phyloP scores from a whole-genome alignment of 1,140 invertebrate species.

The Arion vulgaris region DNA sequence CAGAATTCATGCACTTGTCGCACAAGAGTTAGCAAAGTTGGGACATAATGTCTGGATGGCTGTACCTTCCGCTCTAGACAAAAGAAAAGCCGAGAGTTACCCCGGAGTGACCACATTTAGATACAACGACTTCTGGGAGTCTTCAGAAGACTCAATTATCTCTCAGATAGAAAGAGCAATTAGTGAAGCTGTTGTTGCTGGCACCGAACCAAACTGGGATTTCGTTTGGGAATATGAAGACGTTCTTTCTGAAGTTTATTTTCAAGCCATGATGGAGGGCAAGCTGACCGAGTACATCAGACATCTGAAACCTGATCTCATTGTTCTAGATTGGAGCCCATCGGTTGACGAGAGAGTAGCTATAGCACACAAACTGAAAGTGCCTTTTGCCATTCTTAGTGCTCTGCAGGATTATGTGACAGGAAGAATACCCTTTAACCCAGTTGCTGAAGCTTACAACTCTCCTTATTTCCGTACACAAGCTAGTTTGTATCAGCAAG shows the following conservation, averaged over 20 bases:
- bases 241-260: neutral
- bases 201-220: neutral
- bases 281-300: neutral
- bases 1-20: constrained; percentile 54
- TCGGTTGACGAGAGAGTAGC: constrained; percentile 6
- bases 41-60: neutral
- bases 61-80: constrained; percentile 41
- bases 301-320: constrained; percentile 9
- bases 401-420: neutral
- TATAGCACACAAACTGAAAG: constrained; percentile 24
- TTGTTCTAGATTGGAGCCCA: constrained; percentile 38
- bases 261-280: neutral
- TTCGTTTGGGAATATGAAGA: neutral
- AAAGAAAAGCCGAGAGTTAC: constrained; percentile 41
- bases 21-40: neutral
- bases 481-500: constrained; percentile 29
- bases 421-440: constrained; percentile 1
- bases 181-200: neutral
- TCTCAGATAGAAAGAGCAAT: neutral
- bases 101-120: constrained; percentile 30
- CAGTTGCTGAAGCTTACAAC: neutral
- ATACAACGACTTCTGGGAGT: constrained; percentile 30
- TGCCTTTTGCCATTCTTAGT: constrained; percentile 34
- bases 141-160: neutral
- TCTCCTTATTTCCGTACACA: neutral